Percentiles rank a stretch among this genome's conserved stretches.
These are phyloP conservation scores for Oxyruncus cristatus DNA, from an alignment of 2,113 vertebrate species.

Conservation along the genomic window DNA sequence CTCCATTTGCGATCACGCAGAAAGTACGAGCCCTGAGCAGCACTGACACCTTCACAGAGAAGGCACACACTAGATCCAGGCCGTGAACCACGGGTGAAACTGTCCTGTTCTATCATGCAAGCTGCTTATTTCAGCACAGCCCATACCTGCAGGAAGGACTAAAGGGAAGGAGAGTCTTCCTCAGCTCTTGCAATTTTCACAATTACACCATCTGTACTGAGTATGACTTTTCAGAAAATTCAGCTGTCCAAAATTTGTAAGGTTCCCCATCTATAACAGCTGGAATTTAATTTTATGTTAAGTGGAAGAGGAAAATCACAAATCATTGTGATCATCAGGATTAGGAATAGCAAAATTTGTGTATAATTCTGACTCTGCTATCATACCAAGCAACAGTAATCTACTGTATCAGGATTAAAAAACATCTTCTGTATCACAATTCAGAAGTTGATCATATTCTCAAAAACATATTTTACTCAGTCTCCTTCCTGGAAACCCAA, in stretches of 20 bases:
- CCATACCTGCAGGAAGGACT: not conserved
- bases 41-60: not conserved
- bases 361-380: not conserved
- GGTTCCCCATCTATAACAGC: not conserved
- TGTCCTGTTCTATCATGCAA: not conserved
- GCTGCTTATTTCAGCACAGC: not conserved
- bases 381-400: not conserved
- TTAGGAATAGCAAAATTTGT: slow-evolving; percentile 17
- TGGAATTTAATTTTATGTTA: not conserved
- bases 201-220: not conserved
- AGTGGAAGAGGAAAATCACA: not conserved
- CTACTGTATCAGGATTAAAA: not conserved
- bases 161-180: not conserved
- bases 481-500: not conserved
- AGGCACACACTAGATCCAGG: not conserved
- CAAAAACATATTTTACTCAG: not conserved
- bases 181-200: not conserved
- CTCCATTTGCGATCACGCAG: rapidly evolving
- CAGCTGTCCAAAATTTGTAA: not conserved
- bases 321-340: slow-evolving; percentile 71
- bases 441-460: not conserved
- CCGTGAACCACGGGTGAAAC: not conserved
- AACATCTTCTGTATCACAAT: not conserved
- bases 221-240: not conserved
- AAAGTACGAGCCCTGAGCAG: not conserved